Percentiles rank a stretch among this genome's conserved stretches.
Conservation (phyloP, 2,113 vertebrate species). For the Salvelinus fontinalis region DNA sequence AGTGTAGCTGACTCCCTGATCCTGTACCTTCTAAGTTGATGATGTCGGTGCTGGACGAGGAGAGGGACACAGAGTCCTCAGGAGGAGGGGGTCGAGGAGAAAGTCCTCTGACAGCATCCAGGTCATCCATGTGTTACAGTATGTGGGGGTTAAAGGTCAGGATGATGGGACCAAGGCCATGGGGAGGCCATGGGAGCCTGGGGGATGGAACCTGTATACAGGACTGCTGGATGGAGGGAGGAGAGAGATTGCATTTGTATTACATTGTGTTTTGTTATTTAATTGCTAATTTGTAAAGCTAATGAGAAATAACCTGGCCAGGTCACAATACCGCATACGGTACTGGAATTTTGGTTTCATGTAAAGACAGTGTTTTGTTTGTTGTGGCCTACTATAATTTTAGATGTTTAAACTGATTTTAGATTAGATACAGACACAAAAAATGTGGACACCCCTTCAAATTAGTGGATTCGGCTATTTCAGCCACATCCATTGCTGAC, state of each 20-base stretch:
- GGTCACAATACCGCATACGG: no score
- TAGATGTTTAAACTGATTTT: background rate
- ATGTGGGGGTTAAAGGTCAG: conserved; percentile 79
- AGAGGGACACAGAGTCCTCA: conserved; percentile 75
- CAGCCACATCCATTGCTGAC: no score
- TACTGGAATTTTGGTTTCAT: background rate
- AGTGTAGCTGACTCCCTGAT: conserved; percentile 20
- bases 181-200: conserved; percentile 70
- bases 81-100: conserved; percentile 53
- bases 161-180: conserved; percentile 65
- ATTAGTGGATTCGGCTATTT: no score
- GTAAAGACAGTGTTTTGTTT: background rate
- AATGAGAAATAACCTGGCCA: no score
- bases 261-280: no score
- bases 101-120: conserved; percentile 65
- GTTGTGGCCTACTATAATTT: background rate
- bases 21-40: conserved; percentile 86
- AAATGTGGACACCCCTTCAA: no score
- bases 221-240: conserved; percentile 9
- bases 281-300: no score
- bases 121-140: conserved; percentile 83
- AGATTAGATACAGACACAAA: background rate
- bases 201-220: conserved; percentile 52
- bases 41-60: conserved; percentile 69
- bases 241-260: no score